Evolutionary conservation across 2,113 vertebrate genomes (phyloP).

Genomic region (Crypturellus undulatus): DNA sequence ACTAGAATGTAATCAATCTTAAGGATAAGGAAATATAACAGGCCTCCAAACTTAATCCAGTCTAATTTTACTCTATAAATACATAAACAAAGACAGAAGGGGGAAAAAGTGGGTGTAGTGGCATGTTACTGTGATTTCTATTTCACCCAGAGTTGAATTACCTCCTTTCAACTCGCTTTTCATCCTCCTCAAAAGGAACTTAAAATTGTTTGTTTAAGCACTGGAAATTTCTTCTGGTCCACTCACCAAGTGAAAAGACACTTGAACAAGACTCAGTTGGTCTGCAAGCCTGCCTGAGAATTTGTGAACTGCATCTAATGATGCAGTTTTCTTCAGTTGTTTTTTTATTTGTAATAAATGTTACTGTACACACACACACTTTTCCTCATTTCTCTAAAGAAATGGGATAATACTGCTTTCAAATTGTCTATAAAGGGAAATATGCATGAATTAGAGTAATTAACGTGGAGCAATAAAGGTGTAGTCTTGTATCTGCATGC

Average conservation of each 20-base stretch:
- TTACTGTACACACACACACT: neutral
- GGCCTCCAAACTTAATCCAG: slow-evolving; percentile 16
- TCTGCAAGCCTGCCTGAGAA: slow-evolving; percentile 53
- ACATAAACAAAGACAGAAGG: neutral
- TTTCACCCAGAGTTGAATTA: slow-evolving; percentile 52
- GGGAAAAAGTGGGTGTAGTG: slow-evolving; percentile 29
- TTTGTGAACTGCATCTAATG: slow-evolving; percentile 44
- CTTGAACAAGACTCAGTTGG: slow-evolving; percentile 62
- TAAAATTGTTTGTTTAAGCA: slow-evolving; percentile 53
- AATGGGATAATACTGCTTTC: neutral
- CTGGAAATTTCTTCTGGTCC: slow-evolving; percentile 45
- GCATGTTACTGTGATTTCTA: slow-evolving; percentile 7
- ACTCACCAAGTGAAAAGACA: slow-evolving; percentile 48
- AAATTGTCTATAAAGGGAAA: neutral
- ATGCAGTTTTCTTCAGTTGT: slow-evolving; percentile 11
- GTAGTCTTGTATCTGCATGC: neutral
- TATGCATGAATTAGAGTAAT: neutral
- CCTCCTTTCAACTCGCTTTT: slow-evolving; percentile 50
- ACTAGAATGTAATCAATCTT: slow-evolving; percentile 64
- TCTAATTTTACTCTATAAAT: slow-evolving; percentile 55
- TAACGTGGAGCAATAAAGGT: neutral
- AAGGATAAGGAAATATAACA: slow-evolving; percentile 63
- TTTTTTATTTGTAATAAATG: neutral
- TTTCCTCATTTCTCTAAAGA: neutral
- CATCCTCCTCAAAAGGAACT: neutral